Evolutionary conservation across 2,113 vertebrate species (phyloP).

Genomic region (Myiozetetes cayanensis): DNA sequence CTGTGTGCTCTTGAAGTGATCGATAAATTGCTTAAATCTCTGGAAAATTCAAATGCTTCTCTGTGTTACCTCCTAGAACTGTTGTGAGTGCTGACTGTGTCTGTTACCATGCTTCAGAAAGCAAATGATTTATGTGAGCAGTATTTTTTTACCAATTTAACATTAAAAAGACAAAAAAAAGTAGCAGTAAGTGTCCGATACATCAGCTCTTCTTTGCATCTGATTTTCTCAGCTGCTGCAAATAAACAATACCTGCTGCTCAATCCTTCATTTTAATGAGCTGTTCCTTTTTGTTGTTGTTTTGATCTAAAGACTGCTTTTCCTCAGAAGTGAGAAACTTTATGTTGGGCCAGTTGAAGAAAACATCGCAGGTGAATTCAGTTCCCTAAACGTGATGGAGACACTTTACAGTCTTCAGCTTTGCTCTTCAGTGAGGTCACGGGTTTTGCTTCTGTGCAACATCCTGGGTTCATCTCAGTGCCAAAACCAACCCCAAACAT

Average conservation of each 20-base stretch:
- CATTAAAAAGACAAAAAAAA: neutral
- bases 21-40: neutral
- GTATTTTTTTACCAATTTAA: neutral
- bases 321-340: neutral
- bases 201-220: neutral
- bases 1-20: neutral
- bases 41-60: neutral
- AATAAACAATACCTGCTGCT: neutral
- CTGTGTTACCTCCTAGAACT: neutral
- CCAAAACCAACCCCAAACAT: fast-evolving
- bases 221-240: neutral
- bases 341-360: neutral
- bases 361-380: neutral
- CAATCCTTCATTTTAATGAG: neutral
- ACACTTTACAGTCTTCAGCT: neutral
- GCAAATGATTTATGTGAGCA: neutral
- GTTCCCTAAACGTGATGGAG: neutral
- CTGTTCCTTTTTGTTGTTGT: neutral
- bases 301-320: neutral
- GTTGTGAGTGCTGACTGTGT: neutral
- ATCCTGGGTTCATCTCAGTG: neutral
- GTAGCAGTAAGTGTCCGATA: neutral
- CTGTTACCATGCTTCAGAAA: neutral
- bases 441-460: neutral
- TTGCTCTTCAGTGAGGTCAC: no score